Percentiles rank a stretch among this genome's conserved stretches.
Conservation (phyloP, 2,888 invertebrate genomes). For the Allolobophora icterica region DNA sequence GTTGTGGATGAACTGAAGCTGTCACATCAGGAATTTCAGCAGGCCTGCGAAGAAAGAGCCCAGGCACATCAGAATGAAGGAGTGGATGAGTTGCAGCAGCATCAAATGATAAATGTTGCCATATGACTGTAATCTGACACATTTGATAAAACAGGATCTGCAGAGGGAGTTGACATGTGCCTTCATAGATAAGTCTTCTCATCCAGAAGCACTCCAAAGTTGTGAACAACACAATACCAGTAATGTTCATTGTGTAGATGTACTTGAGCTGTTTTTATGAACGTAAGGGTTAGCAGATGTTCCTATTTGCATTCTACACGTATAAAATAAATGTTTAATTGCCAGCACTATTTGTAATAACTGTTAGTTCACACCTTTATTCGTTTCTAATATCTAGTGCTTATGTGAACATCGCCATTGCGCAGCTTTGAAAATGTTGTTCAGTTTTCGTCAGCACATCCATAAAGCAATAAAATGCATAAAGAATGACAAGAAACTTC, state of each 20-base stretch:
- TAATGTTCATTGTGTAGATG: not conserved
- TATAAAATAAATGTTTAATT: constrained; percentile 17
- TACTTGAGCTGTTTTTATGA: not conserved
- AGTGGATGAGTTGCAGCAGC: too few species aligned
- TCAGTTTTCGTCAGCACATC: not conserved
- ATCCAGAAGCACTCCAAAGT: too few species aligned
- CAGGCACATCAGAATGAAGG: too few species aligned
- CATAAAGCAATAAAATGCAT: not conserved
- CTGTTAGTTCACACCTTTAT: not conserved
- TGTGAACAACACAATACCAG: too few species aligned
- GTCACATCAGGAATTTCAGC: too few species aligned
- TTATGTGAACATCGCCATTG: not conserved
- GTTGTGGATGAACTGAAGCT: too few species aligned
- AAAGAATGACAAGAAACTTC: not conserved
- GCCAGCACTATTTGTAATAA: not conserved
- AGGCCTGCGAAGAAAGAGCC: too few species aligned
- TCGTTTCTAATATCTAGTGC: not conserved
- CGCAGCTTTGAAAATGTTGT: not conserved
- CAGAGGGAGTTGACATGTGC: too few species aligned
- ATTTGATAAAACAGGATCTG: too few species aligned
- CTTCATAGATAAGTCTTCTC: too few species aligned
- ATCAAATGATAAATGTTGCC: too few species aligned
- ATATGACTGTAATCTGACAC: too few species aligned
- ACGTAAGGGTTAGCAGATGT: not conserved
- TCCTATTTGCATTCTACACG: not conserved